These are phyloP conservation scores for Manis javanica DNA, from an alignment of 2,797 vertebrate genomes.

Conservation along the genomic window DNA sequence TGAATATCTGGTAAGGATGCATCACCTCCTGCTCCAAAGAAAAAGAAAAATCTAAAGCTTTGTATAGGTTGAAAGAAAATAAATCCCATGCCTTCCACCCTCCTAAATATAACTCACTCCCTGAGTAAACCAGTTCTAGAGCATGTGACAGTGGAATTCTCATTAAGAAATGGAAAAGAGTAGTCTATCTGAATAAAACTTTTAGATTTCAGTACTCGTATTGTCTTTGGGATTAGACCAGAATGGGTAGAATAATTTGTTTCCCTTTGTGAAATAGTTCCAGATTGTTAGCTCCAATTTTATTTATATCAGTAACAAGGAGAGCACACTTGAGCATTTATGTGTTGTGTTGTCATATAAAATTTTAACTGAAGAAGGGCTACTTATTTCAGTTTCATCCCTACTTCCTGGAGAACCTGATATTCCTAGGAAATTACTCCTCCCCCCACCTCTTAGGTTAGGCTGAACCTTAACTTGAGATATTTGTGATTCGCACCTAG, in stretches of 20 bases:
- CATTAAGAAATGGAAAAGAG: conserved; percentile 53
- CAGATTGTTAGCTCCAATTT: conserved; percentile 13
- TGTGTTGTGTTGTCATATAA: background rate
- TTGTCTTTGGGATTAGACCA: conserved; percentile 43
- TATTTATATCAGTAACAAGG: background rate
- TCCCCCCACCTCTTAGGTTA: background rate
- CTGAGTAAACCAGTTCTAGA: conserved; percentile 26
- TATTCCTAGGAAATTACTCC: conserved; percentile 21
- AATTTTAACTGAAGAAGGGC: conserved; percentile 40
- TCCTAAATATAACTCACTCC: conserved; percentile 31
- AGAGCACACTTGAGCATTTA: background rate
- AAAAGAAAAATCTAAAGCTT: conserved; percentile 46
- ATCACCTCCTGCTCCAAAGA: background rate
- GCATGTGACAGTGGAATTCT: conserved; percentile 53
- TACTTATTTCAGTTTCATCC: conserved; percentile 43
- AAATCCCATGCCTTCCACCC: background rate
- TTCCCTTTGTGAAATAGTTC: conserved; percentile 57
- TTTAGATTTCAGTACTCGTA: background rate
- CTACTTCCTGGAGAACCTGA: conserved; percentile 50
- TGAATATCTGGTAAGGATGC: conserved; percentile 31
- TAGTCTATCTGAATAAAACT: conserved; percentile 53
- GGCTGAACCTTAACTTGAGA: background rate
- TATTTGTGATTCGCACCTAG: background rate
- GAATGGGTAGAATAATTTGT: conserved; percentile 46
- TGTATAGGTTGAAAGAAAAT: conserved; percentile 36